A percentile compares a stretch with the other conserved stretches of the same genome.
These are phyloP conservation scores for Clarias platycephalus DNA, from an alignment of 2,797 vertebrate genomes.

Conservation along the genomic window DNA sequence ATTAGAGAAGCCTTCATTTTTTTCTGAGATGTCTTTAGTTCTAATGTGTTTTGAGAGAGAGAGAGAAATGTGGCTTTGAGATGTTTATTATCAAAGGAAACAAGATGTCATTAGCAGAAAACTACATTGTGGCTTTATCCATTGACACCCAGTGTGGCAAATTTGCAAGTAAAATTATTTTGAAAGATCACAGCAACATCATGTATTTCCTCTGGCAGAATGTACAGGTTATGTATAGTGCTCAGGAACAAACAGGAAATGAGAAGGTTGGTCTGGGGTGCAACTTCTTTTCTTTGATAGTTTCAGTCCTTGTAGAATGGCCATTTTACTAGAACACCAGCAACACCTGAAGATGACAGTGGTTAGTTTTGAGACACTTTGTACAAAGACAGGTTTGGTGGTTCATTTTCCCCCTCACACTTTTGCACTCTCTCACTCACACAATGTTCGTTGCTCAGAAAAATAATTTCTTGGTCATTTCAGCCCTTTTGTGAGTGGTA, in stretches of 20 bases:
- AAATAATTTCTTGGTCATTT: slow-evolving; percentile 84
- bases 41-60: slow-evolving; percentile 14
- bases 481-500: slow-evolving; percentile 80
- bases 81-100: slow-evolving; percentile 41
- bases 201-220: slow-evolving; percentile 32
- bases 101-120: slow-evolving; percentile 53
- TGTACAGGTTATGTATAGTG: not conserved
- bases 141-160: slow-evolving; percentile 21
- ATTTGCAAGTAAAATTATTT: not conserved
- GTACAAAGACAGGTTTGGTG: slow-evolving; percentile 61
- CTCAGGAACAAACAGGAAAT: slow-evolving; percentile 42
- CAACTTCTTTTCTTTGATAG: slow-evolving; percentile 27
- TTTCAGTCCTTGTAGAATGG: slow-evolving; percentile 38
- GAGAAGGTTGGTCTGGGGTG: slow-evolving; percentile 14
- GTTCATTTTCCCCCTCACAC: slow-evolving; percentile 59
- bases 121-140: slow-evolving; percentile 40
- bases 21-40: slow-evolving; percentile 41
- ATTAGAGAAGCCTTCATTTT: slow-evolving; percentile 49
- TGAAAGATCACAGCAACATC: slow-evolving; percentile 41
- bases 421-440: slow-evolving; percentile 56
- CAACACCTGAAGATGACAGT: slow-evolving; percentile 72
- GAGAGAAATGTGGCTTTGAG: slow-evolving; percentile 37
- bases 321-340: slow-evolving; percentile 51
- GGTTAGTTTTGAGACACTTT: slow-evolving; percentile 71
- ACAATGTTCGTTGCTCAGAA: slow-evolving; percentile 82